These are phyloP conservation scores for Riparia riparia DNA, from an alignment of 2,113 vertebrate genomes.

Conservation along the genomic window DNA sequence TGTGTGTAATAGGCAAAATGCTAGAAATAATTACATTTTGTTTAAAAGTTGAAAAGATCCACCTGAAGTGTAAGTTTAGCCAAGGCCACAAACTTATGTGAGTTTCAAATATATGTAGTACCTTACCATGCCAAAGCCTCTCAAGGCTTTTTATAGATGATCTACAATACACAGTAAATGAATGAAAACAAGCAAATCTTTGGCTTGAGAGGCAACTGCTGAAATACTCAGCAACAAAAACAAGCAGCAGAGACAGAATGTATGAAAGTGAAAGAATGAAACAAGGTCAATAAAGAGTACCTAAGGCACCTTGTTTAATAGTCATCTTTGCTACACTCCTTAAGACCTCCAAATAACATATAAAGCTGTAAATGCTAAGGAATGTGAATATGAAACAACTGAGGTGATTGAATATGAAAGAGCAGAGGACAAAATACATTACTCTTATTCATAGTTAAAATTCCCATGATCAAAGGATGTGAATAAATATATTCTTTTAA, in stretches of 20 bases:
- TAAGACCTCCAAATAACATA: constrained; percentile 63
- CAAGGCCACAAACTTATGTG: constrained; percentile 54
- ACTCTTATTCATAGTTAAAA: constrained; percentile 21
- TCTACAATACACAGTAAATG: constrained; percentile 13
- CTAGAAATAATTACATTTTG: constrained; percentile 45
- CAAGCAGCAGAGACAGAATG: constrained; percentile 53
- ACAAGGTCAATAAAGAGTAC: constrained; percentile 79
- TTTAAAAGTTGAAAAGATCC: constrained; percentile 38
- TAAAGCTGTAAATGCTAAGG: constrained; percentile 51
- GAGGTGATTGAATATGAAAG: constrained; percentile 33
- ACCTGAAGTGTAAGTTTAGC: constrained; percentile 41
- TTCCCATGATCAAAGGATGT: neutral
- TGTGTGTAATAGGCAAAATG: constrained; percentile 1
- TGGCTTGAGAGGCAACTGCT: constrained; percentile 75
- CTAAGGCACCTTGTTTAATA: constrained; percentile 79
- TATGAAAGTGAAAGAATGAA: constrained; percentile 57
- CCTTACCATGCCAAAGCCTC: constrained; percentile 31
- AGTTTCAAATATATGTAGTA: constrained; percentile 46
- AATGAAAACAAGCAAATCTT: constrained; percentile 76
- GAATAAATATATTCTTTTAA: constrained; percentile 5
- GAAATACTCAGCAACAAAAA: constrained; percentile 61
- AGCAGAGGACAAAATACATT: constrained; percentile 1
- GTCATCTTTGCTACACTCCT: constrained; percentile 75
- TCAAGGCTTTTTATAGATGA: constrained; percentile 35
- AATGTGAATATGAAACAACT: constrained; percentile 55